Conservation (phyloP, 2,888 invertebrate genomes). For the Clivina fossor region DNA sequence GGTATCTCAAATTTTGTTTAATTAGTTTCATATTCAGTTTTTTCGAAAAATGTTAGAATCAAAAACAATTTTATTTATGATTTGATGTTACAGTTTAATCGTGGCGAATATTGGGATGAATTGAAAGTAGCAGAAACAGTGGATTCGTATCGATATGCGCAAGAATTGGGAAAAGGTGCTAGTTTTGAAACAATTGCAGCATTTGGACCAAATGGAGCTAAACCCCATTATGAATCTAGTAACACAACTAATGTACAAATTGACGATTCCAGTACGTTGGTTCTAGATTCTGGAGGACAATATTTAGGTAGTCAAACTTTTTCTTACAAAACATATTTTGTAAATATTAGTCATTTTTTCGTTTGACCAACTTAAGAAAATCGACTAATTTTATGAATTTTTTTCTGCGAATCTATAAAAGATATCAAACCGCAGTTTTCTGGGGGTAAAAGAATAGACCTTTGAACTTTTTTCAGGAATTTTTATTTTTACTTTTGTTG, state of each 20-base stretch:
- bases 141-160: slow-evolving; percentile 71
- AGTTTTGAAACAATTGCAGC: slow-evolving; percentile 88
- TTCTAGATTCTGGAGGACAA: slow-evolving; percentile 95
- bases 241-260: slow-evolving; percentile 69
- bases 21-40: background rate
- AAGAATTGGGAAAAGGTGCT: slow-evolving; percentile 70
- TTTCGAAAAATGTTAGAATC: background rate
- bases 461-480: no score
- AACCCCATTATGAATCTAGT: slow-evolving; percentile 81
- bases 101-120: slow-evolving; percentile 65
- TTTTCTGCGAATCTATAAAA: no score
- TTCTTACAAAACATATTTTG: no score
- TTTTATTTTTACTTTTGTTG: no score
- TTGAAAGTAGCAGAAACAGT: slow-evolving; percentile 69
- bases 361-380: no score
- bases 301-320: slow-evolving; percentile 73
- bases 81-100: slow-evolving; percentile 7
- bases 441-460: no score
- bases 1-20: slow-evolving; percentile 56
- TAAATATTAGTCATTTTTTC: no score
- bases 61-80: background rate
- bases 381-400: no score
- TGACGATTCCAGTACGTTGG: slow-evolving; percentile 74
- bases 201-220: slow-evolving; percentile 82
- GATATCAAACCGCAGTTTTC: no score